Evolutionary conservation across 1,140 invertebrate genomes (phyloP), one percentile per base, ranked within the genome.

Genomic region (Drosophila kikkawai): DNA sequence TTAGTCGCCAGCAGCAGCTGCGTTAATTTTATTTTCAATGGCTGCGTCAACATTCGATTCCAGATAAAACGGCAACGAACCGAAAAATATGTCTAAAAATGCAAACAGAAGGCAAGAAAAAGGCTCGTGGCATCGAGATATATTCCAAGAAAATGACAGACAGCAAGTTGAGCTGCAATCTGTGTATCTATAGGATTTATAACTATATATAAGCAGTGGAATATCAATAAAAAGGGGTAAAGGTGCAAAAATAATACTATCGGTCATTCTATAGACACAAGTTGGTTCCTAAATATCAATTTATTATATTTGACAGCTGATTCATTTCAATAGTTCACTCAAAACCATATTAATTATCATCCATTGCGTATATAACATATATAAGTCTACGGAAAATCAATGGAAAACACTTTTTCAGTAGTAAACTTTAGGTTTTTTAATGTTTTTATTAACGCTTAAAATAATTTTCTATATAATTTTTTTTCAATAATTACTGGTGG

Each of bases 21-120:
- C 48, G 55, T 76, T 68, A 42, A 56, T 75, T 66, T 76, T 75
- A 76, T 59, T 67, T 71, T 44, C 68, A 71, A 70, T 70, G 42
- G 66, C 66, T 73, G 37, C 66, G 74, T 67, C 73, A 68, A 77
- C 74, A 56, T 22, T 44, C 22, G 56, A 50, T 77, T 77, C 75
- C 57, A 42, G 37, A 76, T 60, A 69, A 77, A 68, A 60, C 39
- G 15, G 47, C 39, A 55, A 22, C 37, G 19, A 75, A 50, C 39
- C 34, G 39, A 74, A 75, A 75, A 45, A 61, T 59, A 47, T 58
- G 36, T 57, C 50, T 71, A 61, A 53, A 61, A 44, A 15, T 6
- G 66, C 60, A 73, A 47, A 51, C 41, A 51, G 44, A 48, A 71
- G 53, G 34, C 67, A 19, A 13, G 15, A 47, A 47, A 44, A 29